Percentiles rank a stretch among this genome's conserved stretches.
phyloP scores from a whole-genome alignment of 2,797 vertebrate genomes.

The Gephyroberyx darwinii region DNA sequence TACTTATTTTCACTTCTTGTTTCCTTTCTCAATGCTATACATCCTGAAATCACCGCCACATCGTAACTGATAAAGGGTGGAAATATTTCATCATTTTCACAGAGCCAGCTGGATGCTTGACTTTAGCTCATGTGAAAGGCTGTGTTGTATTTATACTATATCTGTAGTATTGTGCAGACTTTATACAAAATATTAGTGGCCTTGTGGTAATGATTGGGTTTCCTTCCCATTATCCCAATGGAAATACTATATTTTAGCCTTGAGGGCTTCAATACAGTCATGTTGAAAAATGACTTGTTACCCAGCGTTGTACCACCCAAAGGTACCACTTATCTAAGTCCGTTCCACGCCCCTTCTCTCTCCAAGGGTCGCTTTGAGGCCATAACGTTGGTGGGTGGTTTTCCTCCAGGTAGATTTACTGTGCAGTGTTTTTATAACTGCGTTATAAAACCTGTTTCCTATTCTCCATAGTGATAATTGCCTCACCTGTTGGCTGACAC shows the following conservation, averaged over 20 bases:
- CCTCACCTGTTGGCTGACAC: constrained; percentile 48
- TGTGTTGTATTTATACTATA: no score
- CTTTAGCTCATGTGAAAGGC: no score
- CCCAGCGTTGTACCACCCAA: constrained; percentile 44
- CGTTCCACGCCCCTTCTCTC: constrained; percentile 13
- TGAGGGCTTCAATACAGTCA: constrained; percentile 22
- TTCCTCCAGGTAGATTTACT: constrained; percentile 40
- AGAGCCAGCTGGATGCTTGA: no score
- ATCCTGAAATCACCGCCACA: no score
- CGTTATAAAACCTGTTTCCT: constrained; percentile 34
- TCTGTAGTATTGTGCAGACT: no score
- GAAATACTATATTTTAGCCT: constrained; percentile 42
- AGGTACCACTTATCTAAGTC: constrained; percentile 68
- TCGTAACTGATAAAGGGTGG: no score
- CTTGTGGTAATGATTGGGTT: no score
- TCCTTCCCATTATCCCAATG: constrained; percentile 28
- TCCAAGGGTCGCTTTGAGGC: constrained; percentile 32
- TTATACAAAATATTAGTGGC: no score
- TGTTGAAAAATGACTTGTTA: constrained; percentile 64
- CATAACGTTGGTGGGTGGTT: constrained; percentile 51
- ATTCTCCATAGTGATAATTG: constrained; percentile 36
- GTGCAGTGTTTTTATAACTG: constrained; percentile 45
- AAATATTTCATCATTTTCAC: no score
- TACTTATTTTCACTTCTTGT: no score
- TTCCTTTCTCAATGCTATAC: no score